A percentile compares a stretch with the other conserved stretches of the same genome.
phyloP scores from a whole-genome alignment of 2,888 invertebrate genomes.

The Marronus borbonicus region DNA sequence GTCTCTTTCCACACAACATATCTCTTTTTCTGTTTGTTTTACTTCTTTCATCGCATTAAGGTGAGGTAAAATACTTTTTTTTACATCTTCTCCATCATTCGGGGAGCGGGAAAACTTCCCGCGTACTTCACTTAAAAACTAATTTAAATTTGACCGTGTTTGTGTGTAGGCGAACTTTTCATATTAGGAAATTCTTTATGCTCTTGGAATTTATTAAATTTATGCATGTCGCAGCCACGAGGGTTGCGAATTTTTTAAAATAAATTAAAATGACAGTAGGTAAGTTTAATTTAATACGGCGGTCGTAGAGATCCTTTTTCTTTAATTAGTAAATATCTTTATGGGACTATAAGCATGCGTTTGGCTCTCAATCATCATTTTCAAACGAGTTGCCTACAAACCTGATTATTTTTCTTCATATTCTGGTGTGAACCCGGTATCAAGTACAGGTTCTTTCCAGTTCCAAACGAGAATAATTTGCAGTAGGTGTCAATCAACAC shows the following conservation, averaged over 20 bases:
- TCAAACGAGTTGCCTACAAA: no score
- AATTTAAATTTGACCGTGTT: constrained; percentile 38
- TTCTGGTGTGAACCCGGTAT: no score
- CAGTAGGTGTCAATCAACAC: no score
- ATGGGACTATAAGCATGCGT: no score
- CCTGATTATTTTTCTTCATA: no score
- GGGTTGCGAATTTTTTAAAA: constrained; percentile 23
- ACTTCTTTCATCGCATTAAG: constrained; percentile 7
- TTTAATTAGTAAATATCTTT: no score
- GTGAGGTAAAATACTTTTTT: not conserved
- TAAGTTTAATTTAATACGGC: no score
- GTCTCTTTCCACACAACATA: not conserved
- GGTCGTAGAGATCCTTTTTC: no score
- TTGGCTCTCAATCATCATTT: no score
- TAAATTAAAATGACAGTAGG: constrained; percentile 22
- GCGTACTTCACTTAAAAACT: constrained; percentile 30
- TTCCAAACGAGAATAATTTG: no score
- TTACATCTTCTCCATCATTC: not conserved
- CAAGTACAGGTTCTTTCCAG: no score
- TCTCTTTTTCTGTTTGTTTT: not conserved
- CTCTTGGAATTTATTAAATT: constrained; percentile 31
- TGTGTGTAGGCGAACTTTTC: constrained; percentile 23
- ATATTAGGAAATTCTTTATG: constrained; percentile 36
- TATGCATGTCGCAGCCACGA: not conserved
- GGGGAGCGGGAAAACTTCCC: constrained; percentile 7